Conservation (phyloP, 2,113 vertebrate genomes). For the Pelmatolapia mariae region DNA sequence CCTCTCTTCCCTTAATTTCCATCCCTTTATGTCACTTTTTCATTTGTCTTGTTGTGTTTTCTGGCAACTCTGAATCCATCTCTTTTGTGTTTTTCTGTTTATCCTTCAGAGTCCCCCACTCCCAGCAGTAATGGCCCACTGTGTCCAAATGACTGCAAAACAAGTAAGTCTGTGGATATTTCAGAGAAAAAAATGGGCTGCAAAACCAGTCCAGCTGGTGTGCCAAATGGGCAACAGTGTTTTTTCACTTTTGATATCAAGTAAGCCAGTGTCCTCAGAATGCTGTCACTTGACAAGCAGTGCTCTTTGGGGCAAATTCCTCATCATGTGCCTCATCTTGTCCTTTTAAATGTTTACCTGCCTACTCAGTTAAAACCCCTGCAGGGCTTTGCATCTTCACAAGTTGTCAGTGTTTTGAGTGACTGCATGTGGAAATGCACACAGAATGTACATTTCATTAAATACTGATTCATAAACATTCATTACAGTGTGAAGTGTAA, state of each 20-base stretch:
- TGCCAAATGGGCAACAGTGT: not conserved
- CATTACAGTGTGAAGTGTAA: not conserved
- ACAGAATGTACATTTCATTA: not conserved
- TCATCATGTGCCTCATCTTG: not conserved
- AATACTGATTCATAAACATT: not conserved
- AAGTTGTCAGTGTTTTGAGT: not conserved
- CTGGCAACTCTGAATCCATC: not conserved
- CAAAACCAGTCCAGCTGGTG: constrained; percentile 2
- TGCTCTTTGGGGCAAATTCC: not conserved
- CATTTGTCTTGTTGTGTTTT: not conserved
- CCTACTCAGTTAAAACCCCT: not conserved
- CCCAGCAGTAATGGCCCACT: not conserved
- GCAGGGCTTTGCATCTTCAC: not conserved
- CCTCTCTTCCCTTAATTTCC: not conserved
- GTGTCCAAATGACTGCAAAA: constrained; percentile 15
- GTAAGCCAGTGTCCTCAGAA: not conserved
- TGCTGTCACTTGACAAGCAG: not conserved
- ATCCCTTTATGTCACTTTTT: not conserved
- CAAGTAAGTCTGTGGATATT: constrained; percentile 36
- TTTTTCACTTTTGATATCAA: not conserved
- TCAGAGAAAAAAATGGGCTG: not conserved
- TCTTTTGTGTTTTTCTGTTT: not conserved
- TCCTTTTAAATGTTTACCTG: not conserved
- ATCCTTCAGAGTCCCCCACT: not conserved
- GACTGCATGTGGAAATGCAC: not conserved